Conservation (phyloP, 1,140 invertebrate species). For the Microplitis mediator region DNA sequence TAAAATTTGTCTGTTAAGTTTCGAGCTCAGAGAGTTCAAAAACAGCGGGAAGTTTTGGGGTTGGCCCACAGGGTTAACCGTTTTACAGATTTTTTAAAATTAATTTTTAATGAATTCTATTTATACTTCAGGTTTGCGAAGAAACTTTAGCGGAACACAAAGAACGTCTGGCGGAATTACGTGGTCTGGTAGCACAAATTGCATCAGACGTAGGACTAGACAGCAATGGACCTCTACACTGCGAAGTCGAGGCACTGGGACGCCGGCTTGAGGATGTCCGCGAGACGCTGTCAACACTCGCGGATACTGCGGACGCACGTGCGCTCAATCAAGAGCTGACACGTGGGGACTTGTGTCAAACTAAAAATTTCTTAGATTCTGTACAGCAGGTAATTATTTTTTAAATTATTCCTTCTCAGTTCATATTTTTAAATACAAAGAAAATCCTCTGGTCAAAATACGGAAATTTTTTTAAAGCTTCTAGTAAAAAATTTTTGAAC, state of each 20-base stretch:
- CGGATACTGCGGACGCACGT: slow-evolving; percentile 74
- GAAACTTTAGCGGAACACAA: slow-evolving; percentile 75
- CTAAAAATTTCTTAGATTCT: slow-evolving; percentile 67
- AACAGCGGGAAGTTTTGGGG: too few relatives aligned
- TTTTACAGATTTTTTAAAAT: background rate
- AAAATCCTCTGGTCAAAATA: too few relatives aligned
- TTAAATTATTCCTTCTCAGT: background rate
- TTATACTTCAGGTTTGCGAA: slow-evolving; percentile 70
- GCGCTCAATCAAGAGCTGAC: slow-evolving; percentile 64
- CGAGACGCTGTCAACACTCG: slow-evolving; percentile 73
- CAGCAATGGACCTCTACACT: slow-evolving; percentile 69
- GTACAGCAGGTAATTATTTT: slow-evolving; percentile 67
- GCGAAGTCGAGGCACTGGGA: slow-evolving; percentile 79
- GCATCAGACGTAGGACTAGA: slow-evolving; percentile 78
- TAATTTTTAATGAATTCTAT: background rate
- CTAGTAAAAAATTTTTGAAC: too few relatives aligned
- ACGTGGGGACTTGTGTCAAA: slow-evolving; percentile 64
- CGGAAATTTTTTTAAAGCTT: too few relatives aligned
- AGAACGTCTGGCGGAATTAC: slow-evolving; percentile 71
- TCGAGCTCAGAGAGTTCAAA: too few relatives aligned
- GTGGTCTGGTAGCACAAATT: slow-evolving; percentile 76
- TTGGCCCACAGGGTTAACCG: too few relatives aligned
- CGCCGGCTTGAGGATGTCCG: slow-evolving; percentile 76
- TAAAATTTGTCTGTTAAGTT: too few relatives aligned
- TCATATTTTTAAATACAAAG: background rate